These are phyloP conservation scores for Amiota minor DNA, from an alignment of 2,888 invertebrate species.

Conservation along the genomic window DNA sequence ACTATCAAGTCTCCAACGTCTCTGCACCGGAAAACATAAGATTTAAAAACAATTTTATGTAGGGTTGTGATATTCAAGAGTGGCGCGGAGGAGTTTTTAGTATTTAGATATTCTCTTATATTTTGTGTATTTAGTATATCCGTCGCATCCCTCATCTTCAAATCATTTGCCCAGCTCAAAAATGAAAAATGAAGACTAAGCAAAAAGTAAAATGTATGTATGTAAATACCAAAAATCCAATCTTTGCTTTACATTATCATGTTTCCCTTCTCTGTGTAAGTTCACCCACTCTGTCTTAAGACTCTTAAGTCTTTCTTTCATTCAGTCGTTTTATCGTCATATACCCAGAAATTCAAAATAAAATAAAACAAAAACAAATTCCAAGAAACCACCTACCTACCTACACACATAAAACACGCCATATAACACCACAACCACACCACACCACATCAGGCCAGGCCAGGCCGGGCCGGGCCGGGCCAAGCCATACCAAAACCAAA, in stretches of 20 bases:
- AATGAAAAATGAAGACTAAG: constrained; percentile 20
- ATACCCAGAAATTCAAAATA: constrained; percentile 22
- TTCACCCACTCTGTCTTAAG: constrained; percentile 3
- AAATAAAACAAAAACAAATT: constrained; percentile 41
- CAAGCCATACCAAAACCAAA: neutral
- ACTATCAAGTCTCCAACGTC: no score
- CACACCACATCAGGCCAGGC: neutral
- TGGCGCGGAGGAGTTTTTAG: no score
- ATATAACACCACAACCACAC: constrained; percentile 30
- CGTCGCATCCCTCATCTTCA: neutral
- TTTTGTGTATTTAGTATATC: no score
- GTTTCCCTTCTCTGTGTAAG: neutral
- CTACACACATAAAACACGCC: constrained; percentile 43
- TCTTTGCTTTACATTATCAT: no score
- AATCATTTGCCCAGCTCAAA: no score
- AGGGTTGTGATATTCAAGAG: no score
- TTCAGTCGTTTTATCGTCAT: constrained; percentile 39
- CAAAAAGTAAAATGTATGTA: neutral
- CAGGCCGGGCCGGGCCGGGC: neutral
- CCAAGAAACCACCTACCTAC: constrained; percentile 61
- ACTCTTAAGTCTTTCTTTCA: no score
- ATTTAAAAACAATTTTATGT: no score
- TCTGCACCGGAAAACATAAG: no score
- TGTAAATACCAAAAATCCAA: neutral
- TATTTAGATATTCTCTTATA: no score